These are phyloP conservation scores for Gandaritis pyraliata DNA, from an alignment of 2,888 invertebrate genomes.

Conservation along the genomic window DNA sequence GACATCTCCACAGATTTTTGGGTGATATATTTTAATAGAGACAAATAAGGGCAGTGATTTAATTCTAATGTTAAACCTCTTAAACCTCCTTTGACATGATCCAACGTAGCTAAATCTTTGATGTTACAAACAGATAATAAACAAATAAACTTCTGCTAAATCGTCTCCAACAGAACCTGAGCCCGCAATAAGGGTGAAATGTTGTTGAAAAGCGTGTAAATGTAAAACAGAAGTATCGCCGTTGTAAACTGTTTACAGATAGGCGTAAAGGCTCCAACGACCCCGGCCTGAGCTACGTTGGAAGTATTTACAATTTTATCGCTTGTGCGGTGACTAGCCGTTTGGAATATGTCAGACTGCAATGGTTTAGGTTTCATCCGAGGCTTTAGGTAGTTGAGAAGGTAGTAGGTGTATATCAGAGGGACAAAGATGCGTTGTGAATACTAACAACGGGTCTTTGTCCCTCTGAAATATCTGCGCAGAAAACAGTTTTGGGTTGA, in stretches of 20 bases:
- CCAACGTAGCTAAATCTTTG: background rate
- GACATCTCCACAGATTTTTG: no score
- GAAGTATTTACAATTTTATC: conserved; percentile 54
- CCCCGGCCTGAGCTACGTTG: conserved; percentile 45
- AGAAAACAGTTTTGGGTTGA: no score
- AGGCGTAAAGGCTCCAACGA: conserved; percentile 53
- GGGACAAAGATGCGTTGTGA: no score
- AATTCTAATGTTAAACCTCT: no score
- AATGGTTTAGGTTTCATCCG: no score
- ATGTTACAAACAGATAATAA: conserved; percentile 6
- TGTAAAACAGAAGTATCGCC: conserved; percentile 47
- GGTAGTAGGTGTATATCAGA: no score
- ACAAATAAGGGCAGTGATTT: no score
- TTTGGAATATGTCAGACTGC: background rate
- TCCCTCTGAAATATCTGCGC: no score
- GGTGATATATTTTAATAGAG: no score
- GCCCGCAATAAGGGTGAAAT: conserved; percentile 15
- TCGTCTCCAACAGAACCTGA: conserved; percentile 5
- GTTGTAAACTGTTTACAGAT: conserved; percentile 60
- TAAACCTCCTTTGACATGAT: no score
- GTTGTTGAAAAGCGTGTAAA: conserved; percentile 45
- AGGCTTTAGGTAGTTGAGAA: no score
- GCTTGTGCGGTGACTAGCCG: conserved; percentile 32
- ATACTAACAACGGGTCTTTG: no score
- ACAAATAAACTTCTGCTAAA: background rate